Base-by-base conservation (phyloP, 2,888 invertebrate species). In the Campaea margaritaria region DNA sequence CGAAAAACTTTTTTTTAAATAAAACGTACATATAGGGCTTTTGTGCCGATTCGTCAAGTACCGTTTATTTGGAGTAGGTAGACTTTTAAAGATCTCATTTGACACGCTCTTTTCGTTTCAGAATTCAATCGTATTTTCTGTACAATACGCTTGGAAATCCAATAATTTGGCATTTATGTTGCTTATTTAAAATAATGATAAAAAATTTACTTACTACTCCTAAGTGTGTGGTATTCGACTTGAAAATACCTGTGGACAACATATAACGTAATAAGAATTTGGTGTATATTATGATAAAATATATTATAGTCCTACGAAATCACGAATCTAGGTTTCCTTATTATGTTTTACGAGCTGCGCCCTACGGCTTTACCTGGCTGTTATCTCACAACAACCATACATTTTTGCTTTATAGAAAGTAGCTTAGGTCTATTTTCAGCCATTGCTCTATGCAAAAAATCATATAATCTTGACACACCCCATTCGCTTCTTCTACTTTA, bases 221-320 rank as follows among this genome's bases (percentile, higher is more conserved):
- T 14, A 11, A 3, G 1, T 8, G 31, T 16, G 12, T 13, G 34
- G 9, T 12, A n/a, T 13, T 27, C 15, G 21, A 21, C 43, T 46
- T 15, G 21, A 36, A 42, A 28, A 11, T 49, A 49, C 49, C 53
- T 53, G 53, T 43, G 14, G 48, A 53, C 50, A 54, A 54, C 51
- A 50, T 8, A 45, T 48, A 21, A 41, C 15, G 27, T n/a, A 4
- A 12, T 14, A 8, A 31, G 31, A 7, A 9, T 31, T 31, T 9
- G 1, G 31, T 21, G 5, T 21, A 21, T 5, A 21, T 5, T 21
- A 21, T 21, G 21, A 3, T 21, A 21, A 21, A 2, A 5, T 3
- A 5, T 3, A 21, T 3, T 2, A 21, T 21, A 5, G 21, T 21
- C 21, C 21, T 21, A 3, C 21, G 21, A 21, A 21, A 21, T 21